Percentiles rank a stretch among this genome's conserved stretches.
These are phyloP conservation scores for Scaptodrosophila latifasciaeformis DNA, from an alignment of 2,888 invertebrate species.

Conservation along the genomic window DNA sequence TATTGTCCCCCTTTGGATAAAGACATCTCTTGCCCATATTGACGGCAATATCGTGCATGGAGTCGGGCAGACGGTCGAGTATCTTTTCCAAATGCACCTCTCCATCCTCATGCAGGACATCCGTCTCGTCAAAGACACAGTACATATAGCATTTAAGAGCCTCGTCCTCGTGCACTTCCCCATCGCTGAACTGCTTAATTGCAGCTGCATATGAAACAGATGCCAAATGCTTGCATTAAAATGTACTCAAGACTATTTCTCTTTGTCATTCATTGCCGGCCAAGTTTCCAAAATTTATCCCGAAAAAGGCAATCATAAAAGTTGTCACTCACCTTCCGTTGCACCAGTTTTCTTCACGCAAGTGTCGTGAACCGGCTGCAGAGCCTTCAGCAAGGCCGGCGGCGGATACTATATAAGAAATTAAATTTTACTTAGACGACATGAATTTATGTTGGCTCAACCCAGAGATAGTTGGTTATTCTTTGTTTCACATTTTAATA, in stretches of 20 bases:
- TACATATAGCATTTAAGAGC: slow-evolving; percentile 66
- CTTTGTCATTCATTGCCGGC: slow-evolving; percentile 26
- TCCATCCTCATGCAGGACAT: slow-evolving; percentile 56
- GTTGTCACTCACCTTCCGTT: slow-evolving; percentile 58
- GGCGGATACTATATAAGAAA: slow-evolving; percentile 61
- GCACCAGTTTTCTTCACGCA: slow-evolving; percentile 65
- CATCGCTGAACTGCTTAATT: slow-evolving; percentile 68
- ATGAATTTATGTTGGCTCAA: too few species aligned
- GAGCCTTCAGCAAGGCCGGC: slow-evolving; percentile 49
- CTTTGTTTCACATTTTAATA: too few species aligned
- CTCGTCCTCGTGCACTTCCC: slow-evolving; percentile 62
- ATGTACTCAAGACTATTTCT: slow-evolving; percentile 13
- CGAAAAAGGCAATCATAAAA: slow-evolving; percentile 10
- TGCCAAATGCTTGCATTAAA: slow-evolving; percentile 14
- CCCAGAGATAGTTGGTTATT: too few species aligned
- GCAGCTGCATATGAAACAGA: slow-evolving; percentile 43
- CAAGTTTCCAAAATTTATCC: slow-evolving; percentile 20
- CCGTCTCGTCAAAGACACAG: slow-evolving; percentile 57
- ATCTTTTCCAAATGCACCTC: slow-evolving; percentile 62
- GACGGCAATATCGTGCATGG: slow-evolving; percentile 53
- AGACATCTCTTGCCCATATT: slow-evolving; percentile 59
- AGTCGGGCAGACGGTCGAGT: slow-evolving; percentile 46
- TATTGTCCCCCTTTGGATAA: slow-evolving; percentile 55
- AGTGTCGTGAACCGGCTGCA: slow-evolving; percentile 56
- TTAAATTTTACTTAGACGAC: too few species aligned